Base-by-base conservation (phyloP, 64 coral and sea anemone species). In the Pachyseris speciosa region DNA sequence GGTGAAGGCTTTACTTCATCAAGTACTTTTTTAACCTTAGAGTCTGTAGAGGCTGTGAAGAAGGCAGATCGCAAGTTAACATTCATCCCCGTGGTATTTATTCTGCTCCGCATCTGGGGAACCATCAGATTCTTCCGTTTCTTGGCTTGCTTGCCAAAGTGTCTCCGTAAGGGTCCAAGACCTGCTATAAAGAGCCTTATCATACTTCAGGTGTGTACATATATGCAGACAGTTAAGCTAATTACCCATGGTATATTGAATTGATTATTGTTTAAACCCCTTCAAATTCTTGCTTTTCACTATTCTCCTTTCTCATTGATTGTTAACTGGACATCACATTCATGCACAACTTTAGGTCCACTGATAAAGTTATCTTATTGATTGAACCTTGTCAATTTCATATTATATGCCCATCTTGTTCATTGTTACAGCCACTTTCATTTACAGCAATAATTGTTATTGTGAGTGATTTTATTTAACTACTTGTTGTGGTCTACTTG, bases 51-150 rank as follows among this genome's bases (percentile, higher is more conserved):
- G 48, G 81, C 66, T 1, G 72, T 36, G 34, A 85, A 43, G 15
- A 87, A 67, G 49, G 88, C 72, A 7, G 84, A 91, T 36, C 60
- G 71, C 25, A 95, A 95, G 28, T 91, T 91, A 47, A 79, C 49
- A 25, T 32, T 95, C 49, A 90, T 95, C 10, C 94, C 94, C n/a
- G 12, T 95, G 9, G 72, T 95, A 10, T 95, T 91, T 57, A 86
- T 95, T 31, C 40, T 79, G 29, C 24, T 95, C 37, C 83, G 83
- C 37, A 91, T 95, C 12, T 95, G 94, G 94, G 94, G 94, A 45
- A 95, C 94, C 9, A 57, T 95, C 36, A 74, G 94, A 7, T 95
- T 95, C 68, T 83, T 86, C 40, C 22, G 57, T 44, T 78, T 48
- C 1, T 22, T 47, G 37, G 83, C 76, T 39, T 80, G 50, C 17